Percentiles rank a stretch among this genome's conserved stretches.
Evolutionary conservation across 1,140 invertebrate species (phyloP).

Genomic region (Drosophila setifemur): DNA sequence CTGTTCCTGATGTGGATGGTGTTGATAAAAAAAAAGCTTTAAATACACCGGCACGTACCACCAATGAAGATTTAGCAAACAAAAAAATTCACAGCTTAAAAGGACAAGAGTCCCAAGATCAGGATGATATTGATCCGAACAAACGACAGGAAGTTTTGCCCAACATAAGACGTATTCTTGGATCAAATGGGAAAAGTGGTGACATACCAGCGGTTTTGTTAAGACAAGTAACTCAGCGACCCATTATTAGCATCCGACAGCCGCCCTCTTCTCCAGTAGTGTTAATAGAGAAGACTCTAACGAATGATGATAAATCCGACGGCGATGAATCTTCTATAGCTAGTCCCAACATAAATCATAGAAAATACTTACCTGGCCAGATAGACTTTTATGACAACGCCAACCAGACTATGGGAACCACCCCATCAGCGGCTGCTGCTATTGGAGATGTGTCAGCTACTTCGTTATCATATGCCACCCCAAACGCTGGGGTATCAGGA

Average conservation of each 20-base stretch:
- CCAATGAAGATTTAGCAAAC: constrained; percentile 3
- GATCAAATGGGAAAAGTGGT: constrained; percentile 90
- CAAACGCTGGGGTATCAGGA: constrained; percentile 23
- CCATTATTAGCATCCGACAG: constrained; percentile 51
- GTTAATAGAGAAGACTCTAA: constrained; percentile 31
- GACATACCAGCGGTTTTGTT: constrained; percentile 89
- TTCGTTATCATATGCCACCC: constrained; percentile 52
- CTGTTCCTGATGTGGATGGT: constrained; percentile 7
- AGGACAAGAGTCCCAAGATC: neutral
- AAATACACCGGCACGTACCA: constrained; percentile 86
- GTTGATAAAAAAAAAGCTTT: constrained; percentile 86
- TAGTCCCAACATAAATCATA: constrained; percentile 76
- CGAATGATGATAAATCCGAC: constrained; percentile 18
- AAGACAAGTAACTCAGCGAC: constrained; percentile 86
- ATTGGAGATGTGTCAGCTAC: constrained; percentile 62
- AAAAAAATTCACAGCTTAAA: constrained; percentile 4
- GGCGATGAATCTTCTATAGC: constrained; percentile 10
- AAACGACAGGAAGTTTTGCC: constrained; percentile 86
- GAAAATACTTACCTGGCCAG: constrained; percentile 24
- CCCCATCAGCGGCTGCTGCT: constrained; percentile 61
- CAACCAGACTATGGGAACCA: constrained; percentile 46
- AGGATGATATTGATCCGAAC: constrained; percentile 8
- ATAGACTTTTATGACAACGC: constrained; percentile 30
- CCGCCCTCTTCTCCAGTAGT: constrained; percentile 69
- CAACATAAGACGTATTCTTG: constrained; percentile 90